phyloP scores from a whole-genome alignment of 1,140 invertebrate genomes.

The Myzus persicae region DNA sequence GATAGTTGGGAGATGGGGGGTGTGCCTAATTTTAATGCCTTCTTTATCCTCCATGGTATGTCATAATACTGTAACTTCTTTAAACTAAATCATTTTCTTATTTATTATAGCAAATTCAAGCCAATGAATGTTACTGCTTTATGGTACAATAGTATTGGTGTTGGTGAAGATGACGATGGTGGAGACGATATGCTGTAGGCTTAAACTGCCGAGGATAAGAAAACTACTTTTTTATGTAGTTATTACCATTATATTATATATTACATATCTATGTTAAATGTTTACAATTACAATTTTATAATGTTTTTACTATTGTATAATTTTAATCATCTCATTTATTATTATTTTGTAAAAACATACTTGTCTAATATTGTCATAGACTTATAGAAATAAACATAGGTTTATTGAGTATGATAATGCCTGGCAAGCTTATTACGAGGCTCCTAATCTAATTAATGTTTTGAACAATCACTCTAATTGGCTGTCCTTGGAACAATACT shows the following conservation, averaged over 20 bases:
- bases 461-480: too few species aligned
- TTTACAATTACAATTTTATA: background rate
- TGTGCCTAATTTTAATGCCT: too few species aligned
- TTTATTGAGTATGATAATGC: too few species aligned
- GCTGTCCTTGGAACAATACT: too few species aligned
- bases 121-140: slow-evolving; percentile 9
- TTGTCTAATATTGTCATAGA: background rate
- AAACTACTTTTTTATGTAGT: background rate
- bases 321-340: background rate
- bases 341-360: background rate
- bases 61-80: background rate
- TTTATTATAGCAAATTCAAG: slow-evolving; percentile 46
- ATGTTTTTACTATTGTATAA: background rate
- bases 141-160: background rate
- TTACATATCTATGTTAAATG: background rate
- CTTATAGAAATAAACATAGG: too few species aligned
- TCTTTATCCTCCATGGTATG: background rate
- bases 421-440: too few species aligned
- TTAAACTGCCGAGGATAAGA: background rate
- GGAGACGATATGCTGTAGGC: background rate
- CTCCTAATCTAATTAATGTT: too few species aligned
- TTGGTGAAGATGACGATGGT: slow-evolving; percentile 7
- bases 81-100: background rate
- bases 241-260: background rate
- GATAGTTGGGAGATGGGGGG: too few species aligned